Percentiles rank a stretch among this genome's conserved stretches.
These are phyloP conservation scores for Polietes domitor DNA, from an alignment of 2,888 invertebrate species.

Conservation along the genomic window DNA sequence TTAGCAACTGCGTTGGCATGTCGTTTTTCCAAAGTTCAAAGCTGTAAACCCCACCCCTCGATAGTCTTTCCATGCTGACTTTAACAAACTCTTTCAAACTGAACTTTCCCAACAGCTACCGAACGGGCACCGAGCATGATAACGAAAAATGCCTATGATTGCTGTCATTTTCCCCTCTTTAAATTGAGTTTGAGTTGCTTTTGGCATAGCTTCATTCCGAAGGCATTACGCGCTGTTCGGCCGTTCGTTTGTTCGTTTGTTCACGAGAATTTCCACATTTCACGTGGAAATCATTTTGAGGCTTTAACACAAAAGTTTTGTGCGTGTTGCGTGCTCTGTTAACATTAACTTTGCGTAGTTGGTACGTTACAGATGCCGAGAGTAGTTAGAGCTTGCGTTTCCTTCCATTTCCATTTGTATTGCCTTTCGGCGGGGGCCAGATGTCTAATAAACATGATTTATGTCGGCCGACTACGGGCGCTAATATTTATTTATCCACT, in stretches of 20 bases:
- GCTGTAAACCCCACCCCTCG: background rate
- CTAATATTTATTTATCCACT: conserved; percentile 27
- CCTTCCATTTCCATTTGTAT: background rate
- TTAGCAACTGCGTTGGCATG: background rate
- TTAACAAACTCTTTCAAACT: background rate
- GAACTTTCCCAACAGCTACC: background rate
- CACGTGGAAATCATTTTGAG: background rate
- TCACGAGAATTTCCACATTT: background rate
- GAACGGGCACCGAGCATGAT: background rate
- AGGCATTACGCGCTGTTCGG: background rate
- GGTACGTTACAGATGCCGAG: background rate
- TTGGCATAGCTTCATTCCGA: background rate
- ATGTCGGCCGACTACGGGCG: background rate
- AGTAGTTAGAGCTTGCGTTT: background rate
- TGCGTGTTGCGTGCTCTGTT: conserved; percentile 74
- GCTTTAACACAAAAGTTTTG: conserved; percentile 45
- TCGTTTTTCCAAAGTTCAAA: background rate
- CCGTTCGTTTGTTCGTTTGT: no score
- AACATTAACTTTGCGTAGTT: conserved; percentile 70
- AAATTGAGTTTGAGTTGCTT: background rate
- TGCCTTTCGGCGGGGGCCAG: conserved; percentile 11
- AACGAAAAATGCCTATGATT: background rate
- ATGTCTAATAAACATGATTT: conserved; percentile 26
- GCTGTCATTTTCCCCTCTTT: background rate
- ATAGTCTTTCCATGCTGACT: background rate